phyloP scores from a whole-genome alignment of 2,113 vertebrate species.

The Ptyas mucosa region DNA sequence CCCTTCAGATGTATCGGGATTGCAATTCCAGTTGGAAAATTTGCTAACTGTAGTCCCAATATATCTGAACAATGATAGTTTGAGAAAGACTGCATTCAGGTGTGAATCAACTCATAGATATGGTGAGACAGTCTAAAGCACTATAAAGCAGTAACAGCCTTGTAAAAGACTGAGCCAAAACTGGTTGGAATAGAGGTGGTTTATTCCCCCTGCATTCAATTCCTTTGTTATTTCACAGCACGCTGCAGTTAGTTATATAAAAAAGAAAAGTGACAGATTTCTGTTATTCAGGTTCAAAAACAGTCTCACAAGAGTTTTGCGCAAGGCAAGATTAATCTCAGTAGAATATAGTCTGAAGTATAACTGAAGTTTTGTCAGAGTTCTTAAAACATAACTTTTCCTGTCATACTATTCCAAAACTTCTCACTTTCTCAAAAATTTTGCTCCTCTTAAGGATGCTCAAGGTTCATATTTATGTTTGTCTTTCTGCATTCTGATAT shows the following conservation, averaged over 20 bases:
- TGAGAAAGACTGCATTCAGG: not conserved
- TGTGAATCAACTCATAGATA: not conserved
- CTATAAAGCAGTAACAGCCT: not conserved
- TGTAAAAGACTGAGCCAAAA: not conserved
- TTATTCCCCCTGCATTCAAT: not conserved
- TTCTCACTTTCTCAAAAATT: not conserved
- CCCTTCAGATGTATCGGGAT: not conserved
- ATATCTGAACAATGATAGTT: not conserved
- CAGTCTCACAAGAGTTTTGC: not conserved
- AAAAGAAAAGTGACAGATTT: not conserved
- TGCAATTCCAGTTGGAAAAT: not conserved
- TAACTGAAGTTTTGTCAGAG: conserved; percentile 18
- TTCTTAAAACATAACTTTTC: conserved; percentile 40
- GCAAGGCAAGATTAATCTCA: conserved; percentile 36
- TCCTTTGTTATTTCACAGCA: not conserved
- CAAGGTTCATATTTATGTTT: conserved; percentile 17
- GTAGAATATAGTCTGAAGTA: conserved; percentile 1
- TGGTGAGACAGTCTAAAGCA: not conserved
- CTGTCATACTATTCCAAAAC: conserved; percentile 2
- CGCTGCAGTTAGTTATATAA: not conserved
- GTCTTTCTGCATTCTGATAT: conserved; percentile 31
- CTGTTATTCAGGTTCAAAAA: not conserved
- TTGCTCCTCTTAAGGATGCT: conserved; percentile 28
- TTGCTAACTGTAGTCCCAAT: not conserved
- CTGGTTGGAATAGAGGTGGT: not conserved